Conservation (phyloP, 2,888 invertebrate genomes). For the Germaria angustata region DNA sequence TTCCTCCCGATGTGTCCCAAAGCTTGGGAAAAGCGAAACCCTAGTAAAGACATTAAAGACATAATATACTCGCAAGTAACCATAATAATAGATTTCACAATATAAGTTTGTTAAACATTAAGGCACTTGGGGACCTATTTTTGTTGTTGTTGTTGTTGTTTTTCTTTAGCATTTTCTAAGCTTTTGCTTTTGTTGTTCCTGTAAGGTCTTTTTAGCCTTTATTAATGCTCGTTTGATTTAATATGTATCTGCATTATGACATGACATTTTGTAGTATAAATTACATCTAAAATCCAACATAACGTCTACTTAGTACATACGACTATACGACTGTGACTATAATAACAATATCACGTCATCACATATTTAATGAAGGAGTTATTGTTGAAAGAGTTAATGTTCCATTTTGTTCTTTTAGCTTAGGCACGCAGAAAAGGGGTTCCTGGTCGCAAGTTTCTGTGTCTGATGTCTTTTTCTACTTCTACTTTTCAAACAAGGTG, state of each 20-base stretch:
- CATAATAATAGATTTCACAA: background rate
- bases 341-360: slow-evolving; percentile 43
- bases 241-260: slow-evolving; percentile 66
- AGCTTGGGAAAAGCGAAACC: too few species aligned
- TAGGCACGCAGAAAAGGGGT: slow-evolving; percentile 9
- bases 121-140: slow-evolving; percentile 42
- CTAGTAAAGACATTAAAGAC: background rate
- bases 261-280: slow-evolving; percentile 55
- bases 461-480: background rate
- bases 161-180: background rate
- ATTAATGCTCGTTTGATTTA: slow-evolving; percentile 56
- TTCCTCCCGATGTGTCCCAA: too few species aligned
- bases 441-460: background rate
- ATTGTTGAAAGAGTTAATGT: slow-evolving; percentile 27
- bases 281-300: slow-evolving; percentile 44
- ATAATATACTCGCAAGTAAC: background rate
- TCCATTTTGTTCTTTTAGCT: background rate
- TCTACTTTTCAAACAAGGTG: slow-evolving; percentile 43
- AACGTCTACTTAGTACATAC: slow-evolving; percentile 27
- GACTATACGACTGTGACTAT: background rate
- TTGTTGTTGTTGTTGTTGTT: background rate
- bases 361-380: slow-evolving; percentile 43
- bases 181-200: slow-evolving; percentile 15
- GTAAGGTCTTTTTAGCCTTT: slow-evolving; percentile 37
- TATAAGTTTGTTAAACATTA: slow-evolving; percentile 25